These are phyloP conservation scores for Notarius lentiginosus DNA, from an alignment of 2,113 vertebrate species.

Conservation along the genomic window DNA sequence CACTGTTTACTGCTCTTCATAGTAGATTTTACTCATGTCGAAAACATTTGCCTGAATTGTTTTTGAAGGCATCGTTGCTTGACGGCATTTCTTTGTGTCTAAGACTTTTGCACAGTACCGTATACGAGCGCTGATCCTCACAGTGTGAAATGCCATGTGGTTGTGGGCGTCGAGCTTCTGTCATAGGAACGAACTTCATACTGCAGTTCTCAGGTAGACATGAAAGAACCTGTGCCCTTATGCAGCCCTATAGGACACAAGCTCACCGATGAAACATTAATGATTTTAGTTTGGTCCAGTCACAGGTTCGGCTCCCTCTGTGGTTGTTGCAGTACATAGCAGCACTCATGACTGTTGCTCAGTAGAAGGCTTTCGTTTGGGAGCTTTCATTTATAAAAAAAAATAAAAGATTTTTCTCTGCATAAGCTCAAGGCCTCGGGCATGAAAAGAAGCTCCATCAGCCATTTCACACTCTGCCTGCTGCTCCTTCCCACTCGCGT, in stretches of 20 bases:
- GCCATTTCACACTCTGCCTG: slow-evolving; percentile 11
- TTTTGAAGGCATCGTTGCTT: neutral
- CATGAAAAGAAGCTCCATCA: slow-evolving; percentile 36
- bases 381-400: neutral
- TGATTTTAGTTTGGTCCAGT: slow-evolving; percentile 34
- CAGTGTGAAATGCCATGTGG: slow-evolving; percentile 6
- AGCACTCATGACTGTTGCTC: neutral
- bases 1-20: neutral
- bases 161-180: neutral
- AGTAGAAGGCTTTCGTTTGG: neutral
- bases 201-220: slow-evolving; percentile 33
- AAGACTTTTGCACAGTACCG: neutral
- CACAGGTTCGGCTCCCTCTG: slow-evolving; percentile 18
- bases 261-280: slow-evolving; percentile 69
- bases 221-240: slow-evolving; percentile 42
- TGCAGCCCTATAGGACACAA: slow-evolving; percentile 51
- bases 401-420: neutral
- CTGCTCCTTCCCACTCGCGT: neutral
- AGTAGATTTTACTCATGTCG: neutral
- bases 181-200: slow-evolving; percentile 21
- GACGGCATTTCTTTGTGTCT: neutral
- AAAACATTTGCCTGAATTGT: neutral
- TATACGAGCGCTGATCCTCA: neutral
- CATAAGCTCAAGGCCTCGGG: neutral
- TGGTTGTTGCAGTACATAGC: slow-evolving; percentile 18